phyloP scores from a whole-genome alignment of 2,888 invertebrate species.

The Gymnosoma rotundatum region DNA sequence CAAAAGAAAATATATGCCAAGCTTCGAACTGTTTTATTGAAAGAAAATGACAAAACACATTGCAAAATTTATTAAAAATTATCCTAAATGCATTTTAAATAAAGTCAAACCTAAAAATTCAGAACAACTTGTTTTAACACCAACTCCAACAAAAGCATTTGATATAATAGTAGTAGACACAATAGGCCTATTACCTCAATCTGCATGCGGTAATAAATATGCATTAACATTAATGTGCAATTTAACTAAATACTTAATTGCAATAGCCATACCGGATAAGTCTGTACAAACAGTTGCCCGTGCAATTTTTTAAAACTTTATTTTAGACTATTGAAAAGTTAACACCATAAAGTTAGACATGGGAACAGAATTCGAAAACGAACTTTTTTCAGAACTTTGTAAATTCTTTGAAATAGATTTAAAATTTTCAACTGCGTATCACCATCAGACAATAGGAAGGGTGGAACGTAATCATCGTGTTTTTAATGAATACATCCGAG shows the following conservation, averaged over 20 bases:
- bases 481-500: no score
- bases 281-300: background rate
- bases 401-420: background rate
- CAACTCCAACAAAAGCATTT: background rate
- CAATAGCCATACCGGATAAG: background rate
- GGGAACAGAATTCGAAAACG: background rate
- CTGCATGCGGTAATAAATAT: slow-evolving; percentile 5
- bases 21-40: background rate
- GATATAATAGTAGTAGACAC: background rate
- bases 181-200: background rate
- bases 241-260: background rate
- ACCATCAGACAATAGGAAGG: no score
- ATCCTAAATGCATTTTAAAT: background rate
- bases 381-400: background rate
- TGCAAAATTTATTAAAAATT: no score
- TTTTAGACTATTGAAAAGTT: background rate
- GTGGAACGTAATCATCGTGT: no score
- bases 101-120: background rate
- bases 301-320: slow-evolving; percentile 6
- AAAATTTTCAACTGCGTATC: no score
- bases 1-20: background rate
- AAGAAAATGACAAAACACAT: no score
- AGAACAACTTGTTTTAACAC: background rate
- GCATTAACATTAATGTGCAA: background rate
- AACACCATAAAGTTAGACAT: background rate